Percentiles rank a stretch among this genome's conserved stretches.
Evolutionary conservation across 2,113 vertebrate species (phyloP).

Genomic region (Cyprinodon variegatus): DNA sequence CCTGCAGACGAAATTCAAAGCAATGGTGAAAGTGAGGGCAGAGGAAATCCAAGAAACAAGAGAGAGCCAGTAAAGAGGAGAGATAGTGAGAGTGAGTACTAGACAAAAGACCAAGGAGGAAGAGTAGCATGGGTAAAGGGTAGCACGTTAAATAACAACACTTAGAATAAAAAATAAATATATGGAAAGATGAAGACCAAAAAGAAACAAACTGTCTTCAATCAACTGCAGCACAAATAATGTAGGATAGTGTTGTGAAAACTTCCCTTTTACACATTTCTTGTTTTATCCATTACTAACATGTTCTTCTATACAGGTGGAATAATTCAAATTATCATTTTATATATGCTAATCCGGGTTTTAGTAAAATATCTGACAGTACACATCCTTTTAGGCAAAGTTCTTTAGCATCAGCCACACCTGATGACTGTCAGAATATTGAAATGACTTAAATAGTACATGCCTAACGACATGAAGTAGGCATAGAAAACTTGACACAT

Average conservation of each 20-base stretch:
- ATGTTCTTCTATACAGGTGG: too few relatives aligned
- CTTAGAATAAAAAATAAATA: not conserved
- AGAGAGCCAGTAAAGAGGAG: conserved; percentile 22
- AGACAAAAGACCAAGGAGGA: conserved; percentile 1
- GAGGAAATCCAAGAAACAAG: conserved; percentile 8
- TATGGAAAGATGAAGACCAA: not conserved
- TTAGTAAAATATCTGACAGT: too few relatives aligned
- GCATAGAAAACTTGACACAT: too few relatives aligned
- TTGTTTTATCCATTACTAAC: too few relatives aligned
- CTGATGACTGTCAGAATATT: too few relatives aligned
- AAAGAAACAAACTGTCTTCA: not conserved
- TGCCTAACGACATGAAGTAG: too few relatives aligned
- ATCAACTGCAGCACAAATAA: conserved; percentile 7
- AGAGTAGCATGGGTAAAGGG: not conserved
- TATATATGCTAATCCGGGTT: too few relatives aligned
- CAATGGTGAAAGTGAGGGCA: conserved; percentile 1
- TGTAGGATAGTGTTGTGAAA: not conserved
- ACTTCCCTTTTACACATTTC: too few relatives aligned
- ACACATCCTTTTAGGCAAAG: too few relatives aligned
- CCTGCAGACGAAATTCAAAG: conserved; percentile 7
- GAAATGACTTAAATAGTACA: too few relatives aligned
- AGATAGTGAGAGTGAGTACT: conserved; percentile 1
- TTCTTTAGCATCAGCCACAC: too few relatives aligned
- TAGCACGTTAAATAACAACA: not conserved
- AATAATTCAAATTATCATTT: too few relatives aligned